Conservation (phyloP, 1,140 invertebrate species). For the Aphidius gifuensis region DNA sequence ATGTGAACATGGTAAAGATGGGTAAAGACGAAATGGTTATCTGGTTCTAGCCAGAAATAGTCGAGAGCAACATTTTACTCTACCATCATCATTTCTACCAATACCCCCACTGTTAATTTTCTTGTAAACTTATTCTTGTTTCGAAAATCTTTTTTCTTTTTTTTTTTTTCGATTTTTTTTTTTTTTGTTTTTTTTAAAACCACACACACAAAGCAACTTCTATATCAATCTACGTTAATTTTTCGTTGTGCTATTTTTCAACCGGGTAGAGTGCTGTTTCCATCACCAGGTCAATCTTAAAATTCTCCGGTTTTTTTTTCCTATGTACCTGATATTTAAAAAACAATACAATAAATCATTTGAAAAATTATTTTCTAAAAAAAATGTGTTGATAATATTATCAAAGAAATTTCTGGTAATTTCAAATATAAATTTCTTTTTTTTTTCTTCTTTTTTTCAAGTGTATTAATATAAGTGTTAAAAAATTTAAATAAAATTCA, state of each 20-base stretch:
- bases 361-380: not conserved
- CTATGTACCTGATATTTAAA: not conserved
- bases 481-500: no score
- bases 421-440: no score
- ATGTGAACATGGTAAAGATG: no score
- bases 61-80: slow-evolving; percentile 6
- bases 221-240: not conserved
- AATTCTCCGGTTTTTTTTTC: not conserved
- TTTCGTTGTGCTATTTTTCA: slow-evolving; percentile 17
- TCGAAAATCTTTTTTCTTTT: not conserved
- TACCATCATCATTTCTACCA: no score
- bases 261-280: slow-evolving; percentile 7
- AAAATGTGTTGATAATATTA: not conserved
- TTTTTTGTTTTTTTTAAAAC: slow-evolving; percentile 3
- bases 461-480: no score
- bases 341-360: not conserved
- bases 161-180: slow-evolving; percentile 6
- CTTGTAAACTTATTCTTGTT: no score
- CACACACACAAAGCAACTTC: not conserved
- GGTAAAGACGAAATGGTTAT: no score
- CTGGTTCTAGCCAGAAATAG: slow-evolving; percentile 8
- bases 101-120: no score
- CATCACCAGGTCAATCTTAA: not conserved
- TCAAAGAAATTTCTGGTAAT: not conserved
- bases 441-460: no score